These are phyloP conservation scores for Calephelis perditalis DNA, from an alignment of 2,888 invertebrate genomes.

Conservation along the genomic window DNA sequence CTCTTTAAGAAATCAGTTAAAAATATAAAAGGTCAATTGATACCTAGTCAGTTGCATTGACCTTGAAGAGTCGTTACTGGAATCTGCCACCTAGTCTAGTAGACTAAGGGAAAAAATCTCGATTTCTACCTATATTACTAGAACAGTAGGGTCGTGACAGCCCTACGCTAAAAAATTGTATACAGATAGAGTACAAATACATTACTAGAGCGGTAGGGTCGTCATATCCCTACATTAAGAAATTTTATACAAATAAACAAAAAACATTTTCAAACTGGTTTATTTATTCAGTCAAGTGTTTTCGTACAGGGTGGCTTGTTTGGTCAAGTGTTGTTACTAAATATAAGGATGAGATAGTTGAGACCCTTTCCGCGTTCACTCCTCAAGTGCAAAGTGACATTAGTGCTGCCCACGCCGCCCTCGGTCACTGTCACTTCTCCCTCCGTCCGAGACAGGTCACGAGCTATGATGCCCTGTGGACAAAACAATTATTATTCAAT, in stretches of 20 bases:
- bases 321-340: conserved; percentile 40
- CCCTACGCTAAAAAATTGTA: background rate
- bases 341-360: conserved; percentile 64
- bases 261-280: conserved; percentile 14
- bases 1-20: no score
- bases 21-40: no score
- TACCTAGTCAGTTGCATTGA: no score
- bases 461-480: conserved; percentile 57
- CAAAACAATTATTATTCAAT: conserved; percentile 7
- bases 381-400: conserved; percentile 56
- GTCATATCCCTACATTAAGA: background rate
- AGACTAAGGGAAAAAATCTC: no score
- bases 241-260: background rate
- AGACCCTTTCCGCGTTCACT: conserved; percentile 55
- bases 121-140: no score
- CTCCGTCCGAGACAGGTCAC: conserved; percentile 55
- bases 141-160: no score
- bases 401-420: conserved; percentile 58
- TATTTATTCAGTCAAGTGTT: conserved; percentile 18
- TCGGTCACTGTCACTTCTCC: conserved; percentile 51
- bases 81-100: no score
- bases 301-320: conserved; percentile 1
- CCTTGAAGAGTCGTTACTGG: no score
- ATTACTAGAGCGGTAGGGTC: no score
- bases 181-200: no score